Conservation (phyloP, 1,140 invertebrate species). For the Solenopsis invicta region DNA sequence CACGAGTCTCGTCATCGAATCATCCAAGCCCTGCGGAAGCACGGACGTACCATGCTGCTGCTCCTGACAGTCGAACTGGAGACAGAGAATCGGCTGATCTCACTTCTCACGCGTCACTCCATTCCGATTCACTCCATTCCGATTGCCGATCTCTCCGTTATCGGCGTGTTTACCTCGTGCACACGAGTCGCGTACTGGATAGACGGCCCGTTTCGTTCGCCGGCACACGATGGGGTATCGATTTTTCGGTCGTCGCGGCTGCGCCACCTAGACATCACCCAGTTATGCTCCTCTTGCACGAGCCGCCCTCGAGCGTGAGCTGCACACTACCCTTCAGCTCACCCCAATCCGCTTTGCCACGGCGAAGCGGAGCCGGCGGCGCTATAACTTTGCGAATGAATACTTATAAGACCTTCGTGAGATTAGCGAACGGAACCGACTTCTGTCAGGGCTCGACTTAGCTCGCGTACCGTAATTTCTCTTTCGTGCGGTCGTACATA, state of each 20-base stretch:
- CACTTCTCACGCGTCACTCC: slow-evolving; percentile 78
- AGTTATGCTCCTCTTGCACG: slow-evolving; percentile 54
- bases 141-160: slow-evolving; percentile 70
- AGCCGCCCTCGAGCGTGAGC: slow-evolving; percentile 34
- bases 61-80: slow-evolving; percentile 32
- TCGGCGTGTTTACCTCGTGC: slow-evolving; percentile 84
- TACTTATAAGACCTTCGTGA: slow-evolving; percentile 67
- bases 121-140: slow-evolving; percentile 83
- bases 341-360: slow-evolving; percentile 69
- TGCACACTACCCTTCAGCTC: slow-evolving; percentile 59
- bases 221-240: slow-evolving; percentile 84
- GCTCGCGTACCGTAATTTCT: not conserved
- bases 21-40: too few relatives aligned
- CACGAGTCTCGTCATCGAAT: not conserved
- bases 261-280: slow-evolving; percentile 78
- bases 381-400: slow-evolving; percentile 59
- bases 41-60: slow-evolving; percentile 78
- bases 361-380: slow-evolving; percentile 18
- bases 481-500: not conserved
- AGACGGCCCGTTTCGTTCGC: slow-evolving; percentile 78
- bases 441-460: slow-evolving; percentile 25
- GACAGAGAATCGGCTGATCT: slow-evolving; percentile 19
- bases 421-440: slow-evolving; percentile 49
- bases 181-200: slow-evolving; percentile 85
- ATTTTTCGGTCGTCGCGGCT: slow-evolving; percentile 79